A percentile compares a stretch with the other conserved stretches of the same genome.
Evolutionary conservation across 2,797 vertebrate genomes (phyloP).

Genomic region (Microcaecilia unicolor): DNA sequence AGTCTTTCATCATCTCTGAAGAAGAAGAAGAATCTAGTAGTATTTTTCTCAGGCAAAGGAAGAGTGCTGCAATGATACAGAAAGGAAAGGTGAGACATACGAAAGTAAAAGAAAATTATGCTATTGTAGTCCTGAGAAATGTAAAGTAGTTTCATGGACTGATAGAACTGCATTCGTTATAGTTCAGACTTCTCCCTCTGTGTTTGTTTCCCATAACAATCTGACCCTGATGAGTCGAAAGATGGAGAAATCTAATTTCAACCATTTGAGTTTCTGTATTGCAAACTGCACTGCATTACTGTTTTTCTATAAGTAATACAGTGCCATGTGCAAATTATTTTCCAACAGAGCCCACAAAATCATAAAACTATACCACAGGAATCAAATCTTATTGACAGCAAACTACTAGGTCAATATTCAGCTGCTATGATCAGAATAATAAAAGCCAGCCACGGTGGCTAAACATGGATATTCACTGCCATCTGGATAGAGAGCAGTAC

Average conservation of each 20-base stretch:
- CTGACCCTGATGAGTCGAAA: not conserved
- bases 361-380: fast-evolving
- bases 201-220: not conserved
- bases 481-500: no score
- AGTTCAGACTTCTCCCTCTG: no score
- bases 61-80: constrained; percentile 41
- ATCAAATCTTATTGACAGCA: not conserved
- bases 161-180: no score
- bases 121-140: constrained; percentile 5
- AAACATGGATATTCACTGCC: no score
- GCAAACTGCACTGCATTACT: no score
- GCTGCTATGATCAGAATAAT: no score
- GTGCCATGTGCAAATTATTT: not conserved
- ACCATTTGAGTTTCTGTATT: no score
- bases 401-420: no score
- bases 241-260: not conserved
- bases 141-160: not conserved
- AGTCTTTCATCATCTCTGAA: constrained; percentile 62
- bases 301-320: not conserved
- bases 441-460: no score
- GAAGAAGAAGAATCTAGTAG: constrained; percentile 76
- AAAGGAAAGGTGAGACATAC: not conserved
- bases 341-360: not conserved
- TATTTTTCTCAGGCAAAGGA: constrained; percentile 18
- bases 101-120: not conserved